phyloP scores from a whole-genome alignment of 2,888 invertebrate species.

The Limenitis camilla region DNA sequence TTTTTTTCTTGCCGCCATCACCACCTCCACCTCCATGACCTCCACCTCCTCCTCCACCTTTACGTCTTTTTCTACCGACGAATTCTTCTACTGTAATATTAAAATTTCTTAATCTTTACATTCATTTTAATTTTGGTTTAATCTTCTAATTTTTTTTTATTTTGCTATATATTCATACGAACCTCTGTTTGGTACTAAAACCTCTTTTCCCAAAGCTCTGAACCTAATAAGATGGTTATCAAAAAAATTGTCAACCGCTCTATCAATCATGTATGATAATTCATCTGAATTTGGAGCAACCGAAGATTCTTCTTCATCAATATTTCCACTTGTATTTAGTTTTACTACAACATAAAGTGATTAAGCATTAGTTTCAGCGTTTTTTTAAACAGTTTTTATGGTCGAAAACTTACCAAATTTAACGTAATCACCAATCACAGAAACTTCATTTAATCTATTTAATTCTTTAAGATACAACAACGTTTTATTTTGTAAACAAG shows the following conservation, averaged over 20 bases:
- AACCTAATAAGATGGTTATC: constrained; percentile 69
- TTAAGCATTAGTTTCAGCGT: constrained; percentile 5
- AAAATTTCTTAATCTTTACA: neutral
- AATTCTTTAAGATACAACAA: constrained; percentile 72
- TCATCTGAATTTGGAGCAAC: constrained; percentile 37
- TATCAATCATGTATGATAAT: constrained; percentile 62
- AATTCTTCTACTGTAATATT: constrained; percentile 52
- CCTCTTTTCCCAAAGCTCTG: constrained; percentile 49
- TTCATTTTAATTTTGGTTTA: neutral
- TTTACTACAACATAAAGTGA: constrained; percentile 37
- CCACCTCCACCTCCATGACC: constrained; percentile 50
- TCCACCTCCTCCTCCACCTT: constrained; percentile 52
- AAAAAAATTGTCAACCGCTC: constrained; percentile 73
- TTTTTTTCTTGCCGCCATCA: constrained; percentile 70
- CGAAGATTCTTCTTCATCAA: constrained; percentile 24
- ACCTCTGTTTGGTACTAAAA: constrained; percentile 52
- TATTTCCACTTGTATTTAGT: constrained; percentile 35
- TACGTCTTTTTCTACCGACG: constrained; percentile 58
- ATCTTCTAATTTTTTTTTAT: neutral
- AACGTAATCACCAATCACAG: constrained; percentile 70
- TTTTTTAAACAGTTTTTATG: neutral
- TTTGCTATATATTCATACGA: constrained; percentile 21
- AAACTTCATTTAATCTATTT: constrained; percentile 68
- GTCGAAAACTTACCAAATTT: constrained; percentile 60
- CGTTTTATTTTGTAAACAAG: constrained; percentile 74